These are phyloP conservation scores for Chrosomus eos DNA, from an alignment of 2,797 vertebrate species.

Conservation along the genomic window DNA sequence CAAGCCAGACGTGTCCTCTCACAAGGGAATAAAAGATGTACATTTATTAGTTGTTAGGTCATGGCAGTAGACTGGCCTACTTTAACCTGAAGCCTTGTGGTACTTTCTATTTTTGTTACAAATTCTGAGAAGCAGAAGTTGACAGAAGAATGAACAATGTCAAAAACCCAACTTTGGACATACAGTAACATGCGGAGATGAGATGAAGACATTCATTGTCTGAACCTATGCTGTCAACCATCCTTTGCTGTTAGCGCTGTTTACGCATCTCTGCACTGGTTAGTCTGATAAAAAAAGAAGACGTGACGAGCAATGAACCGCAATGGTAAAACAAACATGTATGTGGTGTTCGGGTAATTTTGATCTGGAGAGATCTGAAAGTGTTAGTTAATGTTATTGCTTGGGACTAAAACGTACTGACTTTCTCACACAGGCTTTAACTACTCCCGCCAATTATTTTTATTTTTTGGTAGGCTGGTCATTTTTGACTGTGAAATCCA, in stretches of 20 bases:
- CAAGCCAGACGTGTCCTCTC: constrained; percentile 5
- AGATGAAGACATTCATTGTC: constrained; percentile 15
- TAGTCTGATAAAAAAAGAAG: constrained; percentile 43
- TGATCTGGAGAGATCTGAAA: not conserved
- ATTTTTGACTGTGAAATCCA: too few species aligned
- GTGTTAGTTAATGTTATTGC: not conserved
- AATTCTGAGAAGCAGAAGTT: constrained; percentile 5
- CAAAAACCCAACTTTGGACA: not conserved
- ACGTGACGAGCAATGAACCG: constrained; percentile 13
- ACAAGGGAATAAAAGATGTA: not conserved
- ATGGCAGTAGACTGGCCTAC: constrained; percentile 16
- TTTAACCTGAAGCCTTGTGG: constrained; percentile 20
- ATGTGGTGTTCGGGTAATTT: not conserved
- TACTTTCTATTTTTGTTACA: constrained; percentile 8
- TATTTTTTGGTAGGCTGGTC: too few species aligned
- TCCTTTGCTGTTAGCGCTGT: constrained; percentile 2
- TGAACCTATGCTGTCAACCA: not conserved
- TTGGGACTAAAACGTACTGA: too few species aligned
- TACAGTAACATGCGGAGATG: constrained; percentile 12
- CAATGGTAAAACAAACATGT: constrained; percentile 29
- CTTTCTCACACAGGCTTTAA: too few species aligned
- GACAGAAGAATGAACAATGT: constrained; percentile 7
- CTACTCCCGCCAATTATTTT: too few species aligned
- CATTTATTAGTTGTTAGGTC: constrained; percentile 16
- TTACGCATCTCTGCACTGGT: constrained; percentile 23